Evolutionary conservation across 2,113 vertebrate species (phyloP).

Genomic region (Rhinolophus sinicus): DNA sequence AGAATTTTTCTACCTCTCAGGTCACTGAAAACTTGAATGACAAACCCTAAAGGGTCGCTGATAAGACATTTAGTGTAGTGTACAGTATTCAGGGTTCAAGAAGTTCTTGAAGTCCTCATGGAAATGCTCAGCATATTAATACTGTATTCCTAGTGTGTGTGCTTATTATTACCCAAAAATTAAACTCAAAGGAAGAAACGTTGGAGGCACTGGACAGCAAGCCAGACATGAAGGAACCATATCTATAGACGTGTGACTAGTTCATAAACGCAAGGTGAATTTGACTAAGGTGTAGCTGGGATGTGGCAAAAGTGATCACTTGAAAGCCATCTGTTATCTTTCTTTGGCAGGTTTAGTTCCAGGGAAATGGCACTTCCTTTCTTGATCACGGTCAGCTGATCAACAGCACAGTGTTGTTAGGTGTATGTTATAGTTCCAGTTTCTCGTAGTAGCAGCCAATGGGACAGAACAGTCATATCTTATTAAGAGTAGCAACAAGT

Average conservation of each 20-base stretch:
- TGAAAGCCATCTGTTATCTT: slow-evolving; percentile 19
- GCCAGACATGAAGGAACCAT: neutral
- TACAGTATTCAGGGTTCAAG: neutral
- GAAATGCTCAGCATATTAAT: neutral
- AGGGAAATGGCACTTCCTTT: slow-evolving; percentile 51
- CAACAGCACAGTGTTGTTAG: slow-evolving; percentile 17
- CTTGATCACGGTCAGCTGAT: neutral
- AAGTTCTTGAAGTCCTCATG: neutral
- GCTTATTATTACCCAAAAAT: neutral
- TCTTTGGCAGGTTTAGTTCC: slow-evolving; percentile 14
- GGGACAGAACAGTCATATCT: slow-evolving; percentile 77
- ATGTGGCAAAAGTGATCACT: slow-evolving; percentile 14
- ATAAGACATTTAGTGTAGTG: neutral
- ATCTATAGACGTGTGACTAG: slow-evolving; percentile 9
- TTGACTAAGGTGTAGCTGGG: neutral
- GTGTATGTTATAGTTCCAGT: slow-evolving; percentile 40
- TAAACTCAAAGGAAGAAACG: neutral
- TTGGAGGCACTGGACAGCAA: neutral
- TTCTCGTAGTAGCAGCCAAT: slow-evolving; percentile 74
- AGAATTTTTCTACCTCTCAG: slow-evolving; percentile 35
- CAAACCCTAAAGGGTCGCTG: slow-evolving; percentile 20
- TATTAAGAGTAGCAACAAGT: slow-evolving; percentile 83
- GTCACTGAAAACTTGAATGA: slow-evolving; percentile 56
- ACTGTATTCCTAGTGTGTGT: neutral
- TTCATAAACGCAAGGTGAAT: slow-evolving; percentile 36